These are phyloP conservation scores for Scrobipalpa costella DNA, from an alignment of 2,888 invertebrate genomes.

Conservation along the genomic window DNA sequence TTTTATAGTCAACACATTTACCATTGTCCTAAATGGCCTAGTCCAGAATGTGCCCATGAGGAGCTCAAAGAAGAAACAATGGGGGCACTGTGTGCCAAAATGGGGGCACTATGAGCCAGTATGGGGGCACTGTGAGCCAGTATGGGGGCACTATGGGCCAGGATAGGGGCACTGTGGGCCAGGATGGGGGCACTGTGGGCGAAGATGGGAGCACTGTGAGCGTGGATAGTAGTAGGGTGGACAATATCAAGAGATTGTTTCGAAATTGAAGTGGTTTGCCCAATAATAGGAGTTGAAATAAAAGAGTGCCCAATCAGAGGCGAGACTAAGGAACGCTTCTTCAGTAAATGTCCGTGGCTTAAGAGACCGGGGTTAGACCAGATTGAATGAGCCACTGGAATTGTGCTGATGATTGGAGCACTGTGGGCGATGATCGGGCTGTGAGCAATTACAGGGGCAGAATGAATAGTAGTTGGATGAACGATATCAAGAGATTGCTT, in stretches of 20 bases:
- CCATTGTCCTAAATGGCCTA: conserved; percentile 6
- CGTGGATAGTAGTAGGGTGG: background rate
- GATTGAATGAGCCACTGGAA: background rate
- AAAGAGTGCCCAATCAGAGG: conserved; percentile 7
- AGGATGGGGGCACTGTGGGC: background rate
- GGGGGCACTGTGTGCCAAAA: background rate
- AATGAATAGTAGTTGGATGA: background rate
- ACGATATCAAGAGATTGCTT: conserved; percentile 10
- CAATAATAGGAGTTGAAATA: conserved; percentile 3
- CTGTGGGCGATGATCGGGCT: background rate
- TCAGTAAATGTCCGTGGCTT: conserved; percentile 11
- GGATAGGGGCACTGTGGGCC: background rate
- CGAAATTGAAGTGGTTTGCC: conserved; percentile 7
- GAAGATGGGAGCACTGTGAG: conserved; percentile 2
- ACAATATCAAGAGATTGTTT: conserved; percentile 10
- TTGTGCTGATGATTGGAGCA: background rate
- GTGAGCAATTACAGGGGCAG: conserved; percentile 1
- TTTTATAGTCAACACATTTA: background rate
- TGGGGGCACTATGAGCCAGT: background rate
- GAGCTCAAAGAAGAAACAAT: background rate
- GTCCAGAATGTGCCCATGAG: conserved; percentile 4
- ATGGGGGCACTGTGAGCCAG: background rate
- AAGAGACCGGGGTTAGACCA: conserved; percentile 2
- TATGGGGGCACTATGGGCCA: background rate
- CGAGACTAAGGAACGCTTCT: conserved; percentile 18